Evolutionary conservation across 2,797 vertebrate genomes (phyloP).

Genomic region (Varecia variegata): DNA sequence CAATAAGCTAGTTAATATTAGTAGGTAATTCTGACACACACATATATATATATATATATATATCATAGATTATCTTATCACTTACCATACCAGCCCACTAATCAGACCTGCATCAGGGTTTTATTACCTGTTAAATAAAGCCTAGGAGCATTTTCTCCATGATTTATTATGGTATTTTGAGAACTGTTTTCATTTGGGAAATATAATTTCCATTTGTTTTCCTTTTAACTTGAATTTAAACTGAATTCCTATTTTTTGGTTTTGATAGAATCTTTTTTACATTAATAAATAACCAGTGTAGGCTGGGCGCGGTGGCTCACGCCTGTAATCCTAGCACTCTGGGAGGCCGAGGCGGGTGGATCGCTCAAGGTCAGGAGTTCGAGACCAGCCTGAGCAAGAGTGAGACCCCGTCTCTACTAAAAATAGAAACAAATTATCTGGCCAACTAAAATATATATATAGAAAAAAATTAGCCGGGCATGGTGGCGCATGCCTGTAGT

Average conservation of each 20-base stretch:
- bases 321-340: too few relatives aligned
- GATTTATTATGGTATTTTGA: conserved; percentile 50
- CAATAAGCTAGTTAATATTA: background rate
- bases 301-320: too few relatives aligned
- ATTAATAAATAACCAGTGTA: background rate
- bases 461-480: too few relatives aligned
- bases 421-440: too few relatives aligned
- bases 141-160: background rate
- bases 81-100: background rate
- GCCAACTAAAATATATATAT: too few relatives aligned
- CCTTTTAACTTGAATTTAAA: conserved; percentile 49
- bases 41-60: background rate
- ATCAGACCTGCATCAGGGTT: background rate
- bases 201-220: conserved; percentile 32
- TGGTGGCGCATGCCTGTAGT: too few relatives aligned
- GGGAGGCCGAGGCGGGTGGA: too few relatives aligned
- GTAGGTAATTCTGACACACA: background rate
- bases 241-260: conserved; percentile 37
- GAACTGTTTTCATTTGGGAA: conserved; percentile 47
- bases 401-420: too few relatives aligned
- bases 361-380: too few relatives aligned
- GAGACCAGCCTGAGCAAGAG: too few relatives aligned
- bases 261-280: conserved; percentile 10
- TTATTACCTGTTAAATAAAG: conserved; percentile 8
- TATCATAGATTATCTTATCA: background rate